phyloP scores from a whole-genome alignment of 2,888 invertebrate species.

The Tipula confusa region DNA sequence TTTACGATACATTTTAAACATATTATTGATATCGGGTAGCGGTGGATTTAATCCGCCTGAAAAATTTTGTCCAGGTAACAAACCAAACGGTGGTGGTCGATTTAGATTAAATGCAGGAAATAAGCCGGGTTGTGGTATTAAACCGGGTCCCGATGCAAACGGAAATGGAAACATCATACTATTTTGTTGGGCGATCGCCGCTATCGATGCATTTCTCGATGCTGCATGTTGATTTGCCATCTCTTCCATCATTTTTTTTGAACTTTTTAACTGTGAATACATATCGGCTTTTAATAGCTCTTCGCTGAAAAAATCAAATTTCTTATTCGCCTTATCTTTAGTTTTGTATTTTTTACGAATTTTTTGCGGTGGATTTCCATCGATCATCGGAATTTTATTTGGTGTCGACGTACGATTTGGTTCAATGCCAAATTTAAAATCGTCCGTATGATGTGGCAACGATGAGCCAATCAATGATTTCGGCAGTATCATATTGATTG shows the following conservation, averaged over 20 bases:
- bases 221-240: constrained; percentile 43
- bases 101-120: constrained; percentile 45
- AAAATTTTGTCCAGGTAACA: constrained; percentile 4
- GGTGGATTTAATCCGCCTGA: background rate
- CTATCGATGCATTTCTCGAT: constrained; percentile 42
- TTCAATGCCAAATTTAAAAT: background rate
- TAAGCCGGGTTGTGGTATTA: constrained; percentile 55
- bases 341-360: constrained; percentile 27
- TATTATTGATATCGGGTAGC: background rate
- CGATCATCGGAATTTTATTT: background rate
- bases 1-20: background rate
- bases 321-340: constrained; percentile 7
- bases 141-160: constrained; percentile 53
- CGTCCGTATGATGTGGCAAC: background rate
- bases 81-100: background rate
- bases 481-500: constrained; percentile 34
- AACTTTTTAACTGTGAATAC: background rate
- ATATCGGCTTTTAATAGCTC: background rate
- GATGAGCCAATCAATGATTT: background rate
- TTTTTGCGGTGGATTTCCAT: background rate
- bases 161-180: constrained; percentile 43
- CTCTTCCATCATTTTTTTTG: constrained; percentile 32
- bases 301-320: background rate
- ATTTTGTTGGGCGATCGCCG: constrained; percentile 47
- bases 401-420: background rate